Evolutionary conservation across 1,140 invertebrate species (phyloP), one percentile per base, ranked within the genome.

Genomic region (Aphelinus certus): DNA sequence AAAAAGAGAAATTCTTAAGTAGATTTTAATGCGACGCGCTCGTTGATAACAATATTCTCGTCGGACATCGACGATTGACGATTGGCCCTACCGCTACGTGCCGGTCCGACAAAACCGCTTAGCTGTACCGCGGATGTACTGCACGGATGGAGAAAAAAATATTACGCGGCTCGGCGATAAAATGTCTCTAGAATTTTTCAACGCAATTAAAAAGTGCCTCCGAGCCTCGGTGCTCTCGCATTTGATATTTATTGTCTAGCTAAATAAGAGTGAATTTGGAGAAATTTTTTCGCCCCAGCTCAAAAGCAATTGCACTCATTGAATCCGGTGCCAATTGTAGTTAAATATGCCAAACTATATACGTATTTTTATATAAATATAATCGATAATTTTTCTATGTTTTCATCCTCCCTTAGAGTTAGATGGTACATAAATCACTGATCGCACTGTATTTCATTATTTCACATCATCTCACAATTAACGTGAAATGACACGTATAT

Each of bases 271-370:
- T 3, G 60, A 9, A 61, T 61, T 49, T 1, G 67, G 62, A 73
- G 48, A 67, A 67, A 73, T 67, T 56, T 63, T 61, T 64, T 75
- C 51, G 67, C n/a, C 60, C 55, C 46, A 56, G 45, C 2, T n/a
- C 26, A 26, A 65, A 45, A 49, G 56, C 71, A 65, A 70, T 71
- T 66, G 74, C 67, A 76, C 63, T 60, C 43, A 48, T 64, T 42
- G 74, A 66, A 47, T 47, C 3, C n/a, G 60, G 74, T 66, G 68
- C 74, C 68, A 76, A 76, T 76, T 61, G 74, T 71, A 76, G 57
- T 76, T 67, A 2, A 4, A 9, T 48, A 76, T 76, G 55, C 68
- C 74, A 76, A 76, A 76, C 68, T 76, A 71, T 66, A 71, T 58
- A 53, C 51, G 51, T 53, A 53, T 75, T 63, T 63, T 42, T 73